Evolutionary conservation across 2,888 invertebrate species (phyloP).

Genomic region (Thera obeliscata): DNA sequence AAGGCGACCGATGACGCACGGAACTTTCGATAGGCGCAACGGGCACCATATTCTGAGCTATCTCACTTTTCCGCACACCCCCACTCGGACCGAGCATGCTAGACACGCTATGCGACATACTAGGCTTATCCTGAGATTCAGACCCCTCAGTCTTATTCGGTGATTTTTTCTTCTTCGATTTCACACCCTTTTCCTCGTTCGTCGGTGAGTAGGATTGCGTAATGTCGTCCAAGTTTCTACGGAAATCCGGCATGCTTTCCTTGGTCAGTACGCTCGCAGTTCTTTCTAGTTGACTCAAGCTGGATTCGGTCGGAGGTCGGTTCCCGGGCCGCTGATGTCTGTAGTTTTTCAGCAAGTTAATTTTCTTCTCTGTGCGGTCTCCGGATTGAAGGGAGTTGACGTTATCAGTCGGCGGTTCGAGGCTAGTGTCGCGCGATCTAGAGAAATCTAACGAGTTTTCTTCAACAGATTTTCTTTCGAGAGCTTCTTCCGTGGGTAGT

Average conservation of each 20-base stretch:
- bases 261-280: slow-evolving; percentile 75
- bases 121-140: slow-evolving; percentile 58
- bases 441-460: slow-evolving; percentile 48
- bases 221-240: slow-evolving; percentile 78
- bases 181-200: slow-evolving; percentile 66
- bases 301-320: slow-evolving; percentile 70
- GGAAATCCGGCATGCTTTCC: slow-evolving; percentile 77
- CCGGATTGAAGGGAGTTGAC: slow-evolving; percentile 44
- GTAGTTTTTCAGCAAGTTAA: slow-evolving; percentile 78
- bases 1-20: slow-evolving; percentile 36
- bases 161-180: slow-evolving; percentile 76
- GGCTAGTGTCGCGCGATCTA: slow-evolving; percentile 38
- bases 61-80: slow-evolving; percentile 48
- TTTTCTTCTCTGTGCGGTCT: slow-evolving; percentile 68
- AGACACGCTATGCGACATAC: slow-evolving; percentile 77
- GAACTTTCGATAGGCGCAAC: slow-evolving; percentile 53
- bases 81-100: slow-evolving; percentile 63
- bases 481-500: slow-evolving; percentile 70
- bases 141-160: slow-evolving; percentile 63
- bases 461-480: slow-evolving; percentile 62
- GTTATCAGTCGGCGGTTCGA: slow-evolving; percentile 39
- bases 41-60: slow-evolving; percentile 45
- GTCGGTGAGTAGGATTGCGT: slow-evolving; percentile 79
- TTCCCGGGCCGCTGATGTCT: slow-evolving; percentile 72
- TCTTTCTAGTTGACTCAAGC: slow-evolving; percentile 73